A percentile compares a stretch with the other conserved stretches of the same genome.
Evolutionary conservation across 2,888 invertebrate genomes (phyloP).

Genomic region (Hypomecis punctinalis): DNA sequence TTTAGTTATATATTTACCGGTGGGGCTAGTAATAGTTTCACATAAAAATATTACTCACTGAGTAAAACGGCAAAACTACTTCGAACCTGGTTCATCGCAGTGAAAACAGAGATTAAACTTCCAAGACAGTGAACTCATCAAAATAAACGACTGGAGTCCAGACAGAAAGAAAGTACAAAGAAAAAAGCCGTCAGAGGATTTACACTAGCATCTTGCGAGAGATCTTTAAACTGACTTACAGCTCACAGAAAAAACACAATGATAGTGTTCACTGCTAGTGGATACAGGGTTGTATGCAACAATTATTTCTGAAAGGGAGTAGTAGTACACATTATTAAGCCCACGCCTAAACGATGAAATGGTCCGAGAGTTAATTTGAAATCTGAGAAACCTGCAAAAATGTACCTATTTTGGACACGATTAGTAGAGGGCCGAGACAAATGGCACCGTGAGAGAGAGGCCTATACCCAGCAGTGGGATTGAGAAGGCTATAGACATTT

Average conservation of each 20-base stretch:
- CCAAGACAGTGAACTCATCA: slow-evolving; percentile 27
- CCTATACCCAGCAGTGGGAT: no score
- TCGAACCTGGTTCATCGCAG: slow-evolving; percentile 12
- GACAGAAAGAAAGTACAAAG: slow-evolving; percentile 22
- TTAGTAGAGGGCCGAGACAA: no score
- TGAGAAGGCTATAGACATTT: no score
- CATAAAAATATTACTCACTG: background rate
- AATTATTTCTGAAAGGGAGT: no score
- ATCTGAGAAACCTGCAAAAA: no score
- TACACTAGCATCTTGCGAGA: slow-evolving; percentile 21
- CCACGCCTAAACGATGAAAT: no score
- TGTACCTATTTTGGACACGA: no score
- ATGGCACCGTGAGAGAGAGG: no score
- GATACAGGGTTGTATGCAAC: no score
- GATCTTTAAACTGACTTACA: slow-evolving; percentile 21
- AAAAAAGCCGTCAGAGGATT: slow-evolving; percentile 21
- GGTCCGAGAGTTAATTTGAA: no score
- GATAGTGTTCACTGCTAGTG: slow-evolving; percentile 1
- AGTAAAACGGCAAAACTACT: slow-evolving; percentile 1
- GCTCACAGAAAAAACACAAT: slow-evolving; percentile 19
- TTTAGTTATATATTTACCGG: no score
- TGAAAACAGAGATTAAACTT: slow-evolving; percentile 20
- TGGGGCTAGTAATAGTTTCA: background rate
- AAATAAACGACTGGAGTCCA: slow-evolving; percentile 22
- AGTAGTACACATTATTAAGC: no score